A percentile compares a stretch with the other conserved stretches of the same genome.
Conservation (phyloP, 2,888 invertebrate species). For the Acrocyrtus sp. region DNA sequence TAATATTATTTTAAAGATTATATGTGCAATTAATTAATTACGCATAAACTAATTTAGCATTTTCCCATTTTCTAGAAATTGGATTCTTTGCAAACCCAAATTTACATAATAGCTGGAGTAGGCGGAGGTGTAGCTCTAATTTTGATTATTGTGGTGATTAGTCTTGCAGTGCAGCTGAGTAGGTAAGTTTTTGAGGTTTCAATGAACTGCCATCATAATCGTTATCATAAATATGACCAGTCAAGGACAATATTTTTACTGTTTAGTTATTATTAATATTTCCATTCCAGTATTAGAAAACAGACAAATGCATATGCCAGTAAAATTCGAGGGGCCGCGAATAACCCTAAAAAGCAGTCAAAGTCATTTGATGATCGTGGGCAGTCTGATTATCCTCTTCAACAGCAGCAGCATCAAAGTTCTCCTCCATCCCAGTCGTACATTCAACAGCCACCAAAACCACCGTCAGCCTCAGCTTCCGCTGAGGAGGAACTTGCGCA, state of each 20-base stretch:
- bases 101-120: slow-evolving; percentile 49
- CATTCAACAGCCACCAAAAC: neutral
- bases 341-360: too few species aligned
- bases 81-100: slow-evolving; percentile 24
- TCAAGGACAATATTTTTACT: too few species aligned
- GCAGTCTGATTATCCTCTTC: too few species aligned
- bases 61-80: too few species aligned
- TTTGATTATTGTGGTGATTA: slow-evolving; percentile 31
- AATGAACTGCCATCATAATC: too few species aligned
- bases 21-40: too few species aligned
- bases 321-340: too few species aligned
- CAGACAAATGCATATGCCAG: neutral
- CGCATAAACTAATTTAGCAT: too few species aligned
- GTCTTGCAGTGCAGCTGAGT: slow-evolving; percentile 15
- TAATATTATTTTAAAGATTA: too few species aligned
- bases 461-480: neutral
- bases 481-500: slow-evolving; percentile 43
- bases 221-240: too few species aligned
- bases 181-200: neutral
- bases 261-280: neutral
- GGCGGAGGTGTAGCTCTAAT: slow-evolving; percentile 43
- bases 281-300: neutral
- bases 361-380: too few species aligned
- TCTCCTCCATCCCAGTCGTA: slow-evolving; percentile 6
- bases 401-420: neutral